Base-by-base conservation (phyloP, 2,797 vertebrate species). In the Argya squamiceps region DNA sequence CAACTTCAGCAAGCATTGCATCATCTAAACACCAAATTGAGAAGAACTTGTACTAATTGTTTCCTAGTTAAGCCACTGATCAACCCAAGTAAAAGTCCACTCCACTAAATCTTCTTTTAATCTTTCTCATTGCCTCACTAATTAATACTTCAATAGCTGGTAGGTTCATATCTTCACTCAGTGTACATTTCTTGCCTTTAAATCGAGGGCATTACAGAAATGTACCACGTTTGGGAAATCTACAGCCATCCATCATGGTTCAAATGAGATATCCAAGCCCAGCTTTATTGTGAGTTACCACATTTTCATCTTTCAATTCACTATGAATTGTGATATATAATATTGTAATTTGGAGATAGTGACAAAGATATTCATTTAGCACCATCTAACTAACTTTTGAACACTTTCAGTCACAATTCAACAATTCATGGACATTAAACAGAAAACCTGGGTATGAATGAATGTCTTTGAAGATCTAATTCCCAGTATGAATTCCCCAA, bases 161-260 rank as follows among this genome's bases (percentile, higher is more conserved):
- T 60, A 44, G 24, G 37, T 64, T 18, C 14, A 5, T 36, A 9
- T 15, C 12, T 85, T 65, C 1, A 0, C 4, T 73, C 24, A 17
- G 18, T 27, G 36, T 37, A 37, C 44, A 52, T 59, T 30, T 71
- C 22, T 32, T 69, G 37, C 20, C 13, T 55, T 91, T 69, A 52
- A 88, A 56, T 50, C 0, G 0, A 84, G 17, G n/a, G 4, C 3
- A n/a, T 63, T 63, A 65, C 13, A 73, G 5, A 79, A 69, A 62
- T 41, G 41, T 4, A 18, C 37, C 36, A 29, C 3, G 0, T 67
- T 46, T 67, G 18, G 59, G 70, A 82, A 71, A 47, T 50, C 21
- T 27, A 50, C 3, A 9, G 16, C 2, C n/a, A 50, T 58, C 58
- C 22, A 63, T 70, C 29, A 59, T 44, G 59, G 26, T 37, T 75